phyloP scores from a whole-genome alignment of 2,888 invertebrate species.

The Hirtodrosophila histrioides region DNA sequence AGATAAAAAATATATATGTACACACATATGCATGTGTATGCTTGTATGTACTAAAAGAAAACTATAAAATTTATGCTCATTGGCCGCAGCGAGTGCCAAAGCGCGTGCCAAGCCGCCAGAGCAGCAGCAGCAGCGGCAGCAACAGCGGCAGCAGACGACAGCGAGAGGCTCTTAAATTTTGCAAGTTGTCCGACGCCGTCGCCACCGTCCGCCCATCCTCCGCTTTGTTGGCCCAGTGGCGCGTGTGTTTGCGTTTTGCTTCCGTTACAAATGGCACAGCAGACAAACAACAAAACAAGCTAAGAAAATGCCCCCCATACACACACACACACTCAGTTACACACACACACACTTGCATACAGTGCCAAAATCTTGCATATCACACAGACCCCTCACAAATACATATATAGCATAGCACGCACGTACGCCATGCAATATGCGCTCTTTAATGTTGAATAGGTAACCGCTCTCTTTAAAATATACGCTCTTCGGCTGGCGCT shows the following conservation, averaged over 20 bases:
- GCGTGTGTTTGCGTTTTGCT: constrained; percentile 71
- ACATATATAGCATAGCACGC: constrained; percentile 34
- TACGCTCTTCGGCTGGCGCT: constrained; percentile 55
- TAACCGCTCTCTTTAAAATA: constrained; percentile 46
- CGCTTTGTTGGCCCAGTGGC: constrained; percentile 23
- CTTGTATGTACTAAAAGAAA: constrained; percentile 34
- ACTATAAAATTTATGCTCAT: constrained; percentile 55
- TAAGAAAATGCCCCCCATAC: constrained; percentile 50
- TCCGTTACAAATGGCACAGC: constrained; percentile 73
- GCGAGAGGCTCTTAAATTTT: constrained; percentile 49
- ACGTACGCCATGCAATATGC: constrained; percentile 60
- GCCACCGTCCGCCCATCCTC: constrained; percentile 21
- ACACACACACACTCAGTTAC: constrained; percentile 21
- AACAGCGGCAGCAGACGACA: constrained; percentile 21
- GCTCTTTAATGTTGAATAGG: constrained; percentile 30
- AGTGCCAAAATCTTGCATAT: too few species aligned
- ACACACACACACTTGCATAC: constrained; percentile 8
- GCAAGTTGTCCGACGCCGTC: constrained; percentile 29
- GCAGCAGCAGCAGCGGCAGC: constrained; percentile 16
- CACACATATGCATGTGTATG: constrained; percentile 5
- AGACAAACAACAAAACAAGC: constrained; percentile 54
- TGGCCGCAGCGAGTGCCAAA: constrained; percentile 47
- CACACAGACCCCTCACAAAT: neutral
- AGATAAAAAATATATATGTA: constrained; percentile 16
- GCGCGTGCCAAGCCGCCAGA: constrained; percentile 54